A percentile compares a stretch with the other conserved stretches of the same genome.
Conservation (phyloP, 2,888 invertebrate genomes). For the Drosophila testacea region DNA sequence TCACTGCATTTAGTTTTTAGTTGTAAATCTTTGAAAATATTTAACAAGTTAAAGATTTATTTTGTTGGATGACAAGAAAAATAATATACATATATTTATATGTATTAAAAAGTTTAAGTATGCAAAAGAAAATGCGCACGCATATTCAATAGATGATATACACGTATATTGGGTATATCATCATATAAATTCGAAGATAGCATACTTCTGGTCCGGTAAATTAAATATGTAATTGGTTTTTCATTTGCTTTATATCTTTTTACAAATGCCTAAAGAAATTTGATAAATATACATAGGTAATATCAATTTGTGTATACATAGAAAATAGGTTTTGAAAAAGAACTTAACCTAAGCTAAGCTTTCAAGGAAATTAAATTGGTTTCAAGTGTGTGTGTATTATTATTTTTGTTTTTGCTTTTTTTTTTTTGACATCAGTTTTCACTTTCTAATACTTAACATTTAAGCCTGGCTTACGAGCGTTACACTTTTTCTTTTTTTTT, state of each 20-base stretch:
- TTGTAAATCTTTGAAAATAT: conserved; percentile 63
- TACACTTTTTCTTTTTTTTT: conserved; percentile 17
- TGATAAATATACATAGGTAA: conserved; percentile 62
- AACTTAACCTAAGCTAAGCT: conserved; percentile 73
- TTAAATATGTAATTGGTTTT: conserved; percentile 48
- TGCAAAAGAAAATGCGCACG: conserved; percentile 58
- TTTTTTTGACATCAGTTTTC: conserved; percentile 37
- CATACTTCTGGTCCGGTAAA: conserved; percentile 75
- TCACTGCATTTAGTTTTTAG: conserved; percentile 36
- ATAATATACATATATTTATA: conserved; percentile 33
- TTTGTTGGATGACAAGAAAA: conserved; percentile 50
- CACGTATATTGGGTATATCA: conserved; percentile 31
- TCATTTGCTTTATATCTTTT: conserved; percentile 32
- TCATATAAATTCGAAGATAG: conserved; percentile 73
- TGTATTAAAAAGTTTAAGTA: conserved; percentile 53
- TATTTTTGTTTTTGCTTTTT: conserved; percentile 6
- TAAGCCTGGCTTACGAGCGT: conserved; percentile 65
- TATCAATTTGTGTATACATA: conserved; percentile 65
- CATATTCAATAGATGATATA: conserved; percentile 42
- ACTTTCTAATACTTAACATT: conserved; percentile 69
- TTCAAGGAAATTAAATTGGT: conserved; percentile 67
- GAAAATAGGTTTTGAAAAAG: conserved; percentile 53
- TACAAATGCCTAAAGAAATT: conserved; percentile 41
- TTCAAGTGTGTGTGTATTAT: conserved; percentile 21
- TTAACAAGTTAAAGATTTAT: conserved; percentile 62